phyloP scores from a whole-genome alignment of 2,797 vertebrate species.

The Tapirus indicus region DNA sequence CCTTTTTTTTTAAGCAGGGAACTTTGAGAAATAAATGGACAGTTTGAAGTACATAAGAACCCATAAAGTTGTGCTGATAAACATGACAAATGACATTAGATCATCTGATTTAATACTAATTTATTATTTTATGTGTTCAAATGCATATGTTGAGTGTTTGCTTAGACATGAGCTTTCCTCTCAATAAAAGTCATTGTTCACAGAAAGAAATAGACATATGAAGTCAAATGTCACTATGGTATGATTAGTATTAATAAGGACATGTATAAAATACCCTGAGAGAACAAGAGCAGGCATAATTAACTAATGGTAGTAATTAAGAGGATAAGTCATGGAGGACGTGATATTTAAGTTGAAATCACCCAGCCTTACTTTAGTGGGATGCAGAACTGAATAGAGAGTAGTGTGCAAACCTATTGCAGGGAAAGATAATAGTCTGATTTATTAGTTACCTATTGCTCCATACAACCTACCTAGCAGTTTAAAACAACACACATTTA shows the following conservation, averaged over 20 bases:
- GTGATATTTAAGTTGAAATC: background rate
- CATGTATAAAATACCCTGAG: background rate
- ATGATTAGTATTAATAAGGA: background rate
- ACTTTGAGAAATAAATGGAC: background rate
- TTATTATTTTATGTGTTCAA: background rate
- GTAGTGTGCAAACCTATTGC: background rate
- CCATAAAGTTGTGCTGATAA: background rate
- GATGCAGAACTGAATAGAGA: background rate
- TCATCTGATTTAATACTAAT: background rate
- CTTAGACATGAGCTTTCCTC: background rate
- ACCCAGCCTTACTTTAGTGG: background rate
- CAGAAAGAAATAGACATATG: background rate
- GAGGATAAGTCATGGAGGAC: background rate
- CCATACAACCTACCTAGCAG: background rate
- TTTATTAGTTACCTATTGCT: background rate
- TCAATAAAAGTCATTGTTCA: background rate
- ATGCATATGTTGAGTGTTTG: background rate
- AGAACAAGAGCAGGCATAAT: background rate
- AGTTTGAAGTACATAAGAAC: background rate
- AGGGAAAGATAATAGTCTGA: background rate
- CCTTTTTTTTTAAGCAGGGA: background rate
- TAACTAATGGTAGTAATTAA: background rate
- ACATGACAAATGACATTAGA: background rate
- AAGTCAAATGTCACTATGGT: constrained; percentile 8
- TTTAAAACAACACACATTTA: background rate